Base-by-base conservation (phyloP, 2,888 invertebrate species). In the Machimus atricapillus region DNA sequence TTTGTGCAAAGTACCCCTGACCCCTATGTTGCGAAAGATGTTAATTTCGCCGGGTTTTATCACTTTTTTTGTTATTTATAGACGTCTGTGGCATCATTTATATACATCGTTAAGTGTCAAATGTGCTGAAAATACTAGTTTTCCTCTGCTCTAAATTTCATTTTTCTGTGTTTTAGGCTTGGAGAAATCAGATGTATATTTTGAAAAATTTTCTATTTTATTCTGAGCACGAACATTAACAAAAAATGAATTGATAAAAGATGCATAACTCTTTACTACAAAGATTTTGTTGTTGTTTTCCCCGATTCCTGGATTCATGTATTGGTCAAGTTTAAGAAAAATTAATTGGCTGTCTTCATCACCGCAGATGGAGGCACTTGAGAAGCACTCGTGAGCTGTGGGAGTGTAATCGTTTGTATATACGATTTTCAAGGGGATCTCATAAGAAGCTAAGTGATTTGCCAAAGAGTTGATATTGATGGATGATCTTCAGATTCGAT, bases 301-400 rank as follows among this genome's bases (percentile, higher is more conserved):
- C 9, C 23, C 58, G 58, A 23, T 27, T 23, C 23, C 66, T 27
- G 43, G 12, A 43, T 43, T 58, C 27, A 79, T 78, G 52, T 52
- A 16, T 56, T 46, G 79, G 79, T 79, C 79, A 79, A 78, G 6
- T 78, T 78, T 43, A 78, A 14, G 9, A 43, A 79, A 79, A 79
- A 79, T 79, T 79, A 79, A 79, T 79, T 27, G 46, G 46, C 79
- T 79, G 31, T 79, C 46, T 52, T 79, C 52, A 79, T 79, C 79
- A 52, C 31, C 16, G 52, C 79, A 79, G 52, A 79, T 79, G 46
- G 23, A 79, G 52, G 79, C 52, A 27, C 79, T 79, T 52, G 7
- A 79, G 31, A 78, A 14, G 14, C 40, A 23, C 52, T 79, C 52
- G 14, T 52, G 23, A 79, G 16, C 6, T 79, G 79, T 31, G 52